Evolutionary conservation across 2,113 vertebrate species (phyloP).

Genomic region (Muntiacus reevesi): DNA sequence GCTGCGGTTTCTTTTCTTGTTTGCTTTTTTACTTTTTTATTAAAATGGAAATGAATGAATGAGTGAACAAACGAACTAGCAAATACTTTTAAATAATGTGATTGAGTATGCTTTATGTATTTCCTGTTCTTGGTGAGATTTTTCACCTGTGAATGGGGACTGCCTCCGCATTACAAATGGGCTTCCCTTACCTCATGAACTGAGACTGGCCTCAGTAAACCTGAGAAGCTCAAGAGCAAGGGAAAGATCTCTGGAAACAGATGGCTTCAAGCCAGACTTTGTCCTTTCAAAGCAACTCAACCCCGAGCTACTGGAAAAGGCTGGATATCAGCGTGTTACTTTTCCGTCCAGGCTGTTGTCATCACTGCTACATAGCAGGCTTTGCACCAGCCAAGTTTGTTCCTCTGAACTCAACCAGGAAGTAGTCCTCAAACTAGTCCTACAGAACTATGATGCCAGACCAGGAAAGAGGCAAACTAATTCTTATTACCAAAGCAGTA

Average conservation of each 20-base stretch:
- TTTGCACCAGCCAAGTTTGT: not conserved
- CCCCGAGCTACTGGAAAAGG: not conserved
- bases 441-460: not conserved
- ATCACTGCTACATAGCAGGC: not conserved
- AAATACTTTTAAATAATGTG: constrained; percentile 33
- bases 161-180: constrained; percentile 13
- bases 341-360: not conserved
- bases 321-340: not conserved
- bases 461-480: not conserved
- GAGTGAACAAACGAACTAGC: not conserved
- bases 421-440: not conserved
- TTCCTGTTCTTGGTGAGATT: constrained; percentile 38
- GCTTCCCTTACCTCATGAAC: constrained; percentile 6
- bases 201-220: constrained; percentile 33
- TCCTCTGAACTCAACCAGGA: not conserved
- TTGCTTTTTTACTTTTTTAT: not conserved
- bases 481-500: not conserved
- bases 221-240: constrained; percentile 30
- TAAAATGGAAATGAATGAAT: not conserved
- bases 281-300: not conserved
- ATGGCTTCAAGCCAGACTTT: constrained; percentile 25
- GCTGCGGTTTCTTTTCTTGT: constrained; percentile 10
- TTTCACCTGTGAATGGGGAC: not conserved
- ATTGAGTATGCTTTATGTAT: constrained; percentile 1
- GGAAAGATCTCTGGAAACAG: constrained; percentile 31